Conservation (phyloP, 2,888 invertebrate species). For the Argyresthia albistria region DNA sequence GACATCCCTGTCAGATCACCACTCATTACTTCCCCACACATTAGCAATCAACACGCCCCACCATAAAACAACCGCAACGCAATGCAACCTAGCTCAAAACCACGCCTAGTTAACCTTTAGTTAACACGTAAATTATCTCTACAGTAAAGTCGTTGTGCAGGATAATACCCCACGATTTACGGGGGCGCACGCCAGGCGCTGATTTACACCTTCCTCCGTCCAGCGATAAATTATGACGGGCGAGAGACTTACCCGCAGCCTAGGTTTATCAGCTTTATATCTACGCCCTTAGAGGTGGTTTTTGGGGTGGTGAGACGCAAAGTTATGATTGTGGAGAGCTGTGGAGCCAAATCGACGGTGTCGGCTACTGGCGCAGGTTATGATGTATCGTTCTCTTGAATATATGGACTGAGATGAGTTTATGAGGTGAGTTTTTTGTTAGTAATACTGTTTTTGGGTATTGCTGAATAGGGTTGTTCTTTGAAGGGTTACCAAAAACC, state of each 20-base stretch:
- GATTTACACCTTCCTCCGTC: slow-evolving; percentile 29
- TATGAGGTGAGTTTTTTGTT: no score
- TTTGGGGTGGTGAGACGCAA: background rate
- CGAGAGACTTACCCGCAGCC: background rate
- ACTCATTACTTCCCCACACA: no score
- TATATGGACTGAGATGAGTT: background rate
- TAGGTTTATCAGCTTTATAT: background rate
- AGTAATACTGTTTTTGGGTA: no score
- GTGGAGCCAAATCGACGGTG: background rate
- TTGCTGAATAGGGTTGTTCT: no score
- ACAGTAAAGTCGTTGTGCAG: slow-evolving; percentile 5
- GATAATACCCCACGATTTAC: slow-evolving; percentile 61
- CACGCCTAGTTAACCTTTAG: slow-evolving; percentile 5
- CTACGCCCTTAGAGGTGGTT: background rate
- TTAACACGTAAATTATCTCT: slow-evolving; percentile 4
- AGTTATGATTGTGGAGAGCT: background rate
- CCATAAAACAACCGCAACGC: no score
- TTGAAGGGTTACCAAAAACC: no score
- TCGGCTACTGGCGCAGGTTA: background rate
- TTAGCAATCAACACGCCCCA: no score
- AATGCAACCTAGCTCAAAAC: background rate
- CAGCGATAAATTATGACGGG: background rate
- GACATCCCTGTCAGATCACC: no score
- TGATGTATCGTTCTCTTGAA: background rate
- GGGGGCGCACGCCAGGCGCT: slow-evolving; percentile 52